These are phyloP conservation scores for Mergus octosetaceus DNA, from an alignment of 2,797 vertebrate species.

Conservation along the genomic window DNA sequence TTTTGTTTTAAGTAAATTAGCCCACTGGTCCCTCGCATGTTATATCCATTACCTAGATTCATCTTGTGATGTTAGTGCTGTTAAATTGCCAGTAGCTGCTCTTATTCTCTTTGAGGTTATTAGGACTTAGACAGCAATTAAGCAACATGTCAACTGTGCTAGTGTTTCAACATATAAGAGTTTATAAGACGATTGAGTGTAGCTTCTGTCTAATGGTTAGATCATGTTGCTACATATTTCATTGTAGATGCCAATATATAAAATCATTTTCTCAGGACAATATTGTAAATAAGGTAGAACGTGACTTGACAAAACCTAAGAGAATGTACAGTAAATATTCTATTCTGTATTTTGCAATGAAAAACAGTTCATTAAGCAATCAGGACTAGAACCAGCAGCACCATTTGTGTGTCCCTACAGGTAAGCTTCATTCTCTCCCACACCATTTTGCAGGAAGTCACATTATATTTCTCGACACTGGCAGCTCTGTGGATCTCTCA, in stretches of 20 bases:
- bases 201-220: neutral
- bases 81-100: conserved; percentile 70
- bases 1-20: conserved; percentile 69
- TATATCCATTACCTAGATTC: conserved; percentile 67
- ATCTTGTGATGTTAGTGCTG: conserved; percentile 58
- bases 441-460: neutral
- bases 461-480: neutral
- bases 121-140: conserved; percentile 72
- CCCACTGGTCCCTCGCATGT: conserved; percentile 60
- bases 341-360: neutral
- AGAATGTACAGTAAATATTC: neutral
- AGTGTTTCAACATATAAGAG: conserved; percentile 22
- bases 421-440: neutral
- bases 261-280: neutral
- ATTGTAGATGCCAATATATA: neutral
- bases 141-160: conserved; percentile 42
- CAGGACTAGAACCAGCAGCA: neutral
- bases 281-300: neutral
- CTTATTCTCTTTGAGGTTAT: conserved; percentile 71
- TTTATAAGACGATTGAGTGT: conserved; percentile 26
- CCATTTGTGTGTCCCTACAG: neutral
- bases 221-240: neutral
- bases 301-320: neutral
- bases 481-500: neutral
- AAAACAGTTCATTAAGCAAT: conserved; percentile 10